Evolutionary conservation across 1,140 invertebrate species (phyloP).

Genomic region (Sesamia nonagrioides): DNA sequence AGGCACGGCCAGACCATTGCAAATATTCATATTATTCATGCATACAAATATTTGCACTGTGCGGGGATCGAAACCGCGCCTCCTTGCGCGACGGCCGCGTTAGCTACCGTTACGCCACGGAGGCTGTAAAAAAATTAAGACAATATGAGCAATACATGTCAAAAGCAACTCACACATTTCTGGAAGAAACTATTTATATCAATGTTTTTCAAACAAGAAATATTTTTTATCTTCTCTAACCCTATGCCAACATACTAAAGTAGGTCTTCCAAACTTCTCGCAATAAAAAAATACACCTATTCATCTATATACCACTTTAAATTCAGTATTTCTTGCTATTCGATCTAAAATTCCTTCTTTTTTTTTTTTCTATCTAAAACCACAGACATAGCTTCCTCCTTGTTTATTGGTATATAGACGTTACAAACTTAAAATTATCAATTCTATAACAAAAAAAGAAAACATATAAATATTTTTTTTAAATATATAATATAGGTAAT

Average conservation of each 20-base stretch:
- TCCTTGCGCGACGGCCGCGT: too few species aligned
- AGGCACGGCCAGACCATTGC: too few species aligned
- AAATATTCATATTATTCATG: too few species aligned
- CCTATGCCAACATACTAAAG: background rate
- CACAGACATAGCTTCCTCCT: slow-evolving; percentile 16
- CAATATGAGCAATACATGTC: too few species aligned
- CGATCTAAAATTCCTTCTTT: slow-evolving; percentile 5
- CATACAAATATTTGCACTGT: too few species aligned
- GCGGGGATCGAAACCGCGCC: too few species aligned
- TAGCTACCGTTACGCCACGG: too few species aligned
- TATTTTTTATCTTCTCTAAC: background rate
- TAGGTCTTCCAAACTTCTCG: background rate
- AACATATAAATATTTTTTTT: slow-evolving; percentile 21
- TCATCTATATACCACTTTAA: slow-evolving; percentile 3
- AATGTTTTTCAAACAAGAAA: too few species aligned
- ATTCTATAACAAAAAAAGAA: slow-evolving; percentile 14
- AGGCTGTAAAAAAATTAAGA: too few species aligned
- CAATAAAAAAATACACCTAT: slow-evolving; percentile 8
- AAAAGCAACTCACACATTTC: too few species aligned
- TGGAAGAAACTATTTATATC: too few species aligned
- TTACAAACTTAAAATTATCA: slow-evolving; percentile 19
- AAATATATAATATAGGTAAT: background rate
- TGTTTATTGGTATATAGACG: slow-evolving; percentile 31
- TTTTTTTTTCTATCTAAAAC: slow-evolving; percentile 12
- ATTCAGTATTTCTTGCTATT: background rate